Conservation (phyloP, 1,140 invertebrate species). For the Eumaeus atala region DNA sequence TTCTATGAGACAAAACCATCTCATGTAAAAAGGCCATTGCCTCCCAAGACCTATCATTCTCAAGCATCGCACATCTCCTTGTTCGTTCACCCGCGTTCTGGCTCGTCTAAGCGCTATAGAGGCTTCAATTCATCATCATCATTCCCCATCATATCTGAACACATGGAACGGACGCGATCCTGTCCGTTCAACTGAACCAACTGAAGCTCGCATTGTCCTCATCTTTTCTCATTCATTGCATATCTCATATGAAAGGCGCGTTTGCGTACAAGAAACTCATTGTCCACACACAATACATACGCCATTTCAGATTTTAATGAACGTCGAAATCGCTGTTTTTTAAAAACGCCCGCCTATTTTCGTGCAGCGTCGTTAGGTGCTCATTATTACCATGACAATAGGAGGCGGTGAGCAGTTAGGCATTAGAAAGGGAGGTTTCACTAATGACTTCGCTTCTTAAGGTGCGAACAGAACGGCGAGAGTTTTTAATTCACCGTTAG, state of each 20-base stretch:
- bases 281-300: slow-evolving; percentile 15
- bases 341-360: slow-evolving; percentile 42
- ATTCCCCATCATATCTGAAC: no score
- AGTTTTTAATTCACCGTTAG: no score
- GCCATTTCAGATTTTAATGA: slow-evolving; percentile 29
- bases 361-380: slow-evolving; percentile 54
- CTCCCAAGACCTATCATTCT: no score
- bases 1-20: no score
- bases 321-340: slow-evolving; percentile 36
- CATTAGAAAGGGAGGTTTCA: slow-evolving; percentile 64
- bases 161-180: no score
- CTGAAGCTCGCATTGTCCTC: no score
- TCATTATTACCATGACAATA: slow-evolving; percentile 64
- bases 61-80: no score
- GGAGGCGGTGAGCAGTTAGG: slow-evolving; percentile 59
- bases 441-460: slow-evolving; percentile 48
- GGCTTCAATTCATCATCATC: no score
- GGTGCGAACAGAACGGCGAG: slow-evolving; percentile 13
- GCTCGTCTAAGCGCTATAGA: no score
- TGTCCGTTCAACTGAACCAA: no score
- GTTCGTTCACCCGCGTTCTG: no score
- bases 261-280: slow-evolving; percentile 1
- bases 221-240: background rate
- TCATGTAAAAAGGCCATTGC: no score
- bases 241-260: background rate